A percentile compares a stretch with the other conserved stretches of the same genome.
phyloP scores from a whole-genome alignment of 2,888 invertebrate species.

The Drosophila diplacantha region DNA sequence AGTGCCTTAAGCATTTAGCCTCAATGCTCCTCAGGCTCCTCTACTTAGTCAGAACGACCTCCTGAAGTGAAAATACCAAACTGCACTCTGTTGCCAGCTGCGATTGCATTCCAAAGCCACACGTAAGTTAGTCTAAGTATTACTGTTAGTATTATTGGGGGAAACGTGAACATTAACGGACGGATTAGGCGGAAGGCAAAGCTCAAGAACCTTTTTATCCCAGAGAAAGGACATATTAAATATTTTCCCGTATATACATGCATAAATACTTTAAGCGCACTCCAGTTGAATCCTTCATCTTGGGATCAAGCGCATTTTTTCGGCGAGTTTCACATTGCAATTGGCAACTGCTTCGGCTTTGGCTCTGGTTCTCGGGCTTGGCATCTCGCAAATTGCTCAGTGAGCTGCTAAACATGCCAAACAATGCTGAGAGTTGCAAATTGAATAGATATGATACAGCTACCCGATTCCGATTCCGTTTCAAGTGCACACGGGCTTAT shows the following conservation, averaged over 20 bases:
- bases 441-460: conserved; percentile 60
- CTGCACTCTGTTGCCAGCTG: conserved; percentile 32
- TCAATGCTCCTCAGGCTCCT: neutral
- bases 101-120: neutral
- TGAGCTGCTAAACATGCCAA: conserved; percentile 65
- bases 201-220: conserved; percentile 10
- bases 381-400: conserved; percentile 50
- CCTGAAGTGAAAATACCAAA: conserved; percentile 9
- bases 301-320: conserved; percentile 34
- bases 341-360: conserved; percentile 33
- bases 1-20: neutral
- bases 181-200: conserved; percentile 1
- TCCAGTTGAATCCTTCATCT: conserved; percentile 19
- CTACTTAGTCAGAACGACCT: conserved; percentile 1
- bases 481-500: conserved; percentile 4
- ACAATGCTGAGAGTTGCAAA: conserved; percentile 56
- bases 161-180: conserved; percentile 13
- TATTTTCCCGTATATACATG: conserved; percentile 15
- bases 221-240: conserved; percentile 20
- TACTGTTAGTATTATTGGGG: too few relatives aligned
- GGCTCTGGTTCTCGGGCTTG: conserved; percentile 14
- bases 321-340: conserved; percentile 39
- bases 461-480: conserved; percentile 1
- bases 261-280: conserved; percentile 11
- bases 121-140: neutral